Base-by-base conservation (phyloP, 2,797 vertebrate genomes). In the Halcyon smyrnensis region DNA sequence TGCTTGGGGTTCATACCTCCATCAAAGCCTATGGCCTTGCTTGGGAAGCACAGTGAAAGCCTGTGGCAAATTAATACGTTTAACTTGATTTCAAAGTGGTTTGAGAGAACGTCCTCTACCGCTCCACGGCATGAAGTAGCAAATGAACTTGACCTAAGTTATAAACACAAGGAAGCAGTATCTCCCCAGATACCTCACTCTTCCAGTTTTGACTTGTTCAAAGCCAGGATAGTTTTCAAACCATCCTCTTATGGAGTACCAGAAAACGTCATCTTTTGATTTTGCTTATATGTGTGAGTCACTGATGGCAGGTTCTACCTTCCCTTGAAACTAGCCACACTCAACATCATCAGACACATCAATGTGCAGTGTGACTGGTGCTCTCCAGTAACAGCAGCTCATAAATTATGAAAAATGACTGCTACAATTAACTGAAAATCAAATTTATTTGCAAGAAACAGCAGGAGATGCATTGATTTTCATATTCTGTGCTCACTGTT, bases 401-500 rank as follows among this genome's bases (percentile, higher is more conserved):
- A 97, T 97, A 91, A 93, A 93, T 97, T 95, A 97, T 96, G 94
- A 97, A 97, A 97, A 97, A 95, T 90, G 87, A 96, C 96, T 95
- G 92, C 85, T 87, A 91, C 96, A 96, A 97, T 97, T 96, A 97
- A 96, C 97, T 94, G 95, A 97, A 97, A 98, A 97, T 98, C 97
- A 97, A 96, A 98, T 97, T 97, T 97, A 96, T 98, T 98, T 97
- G 97, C 90, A 95, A 93, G 92, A 93, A 97, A 96, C 92, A 97
- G 89, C 88, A 94, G 71, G 76, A 95, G 87, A 95, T 86, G 79
- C 95, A 97, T 93, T 25, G 96, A 97, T 97, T 98, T 98, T 97
- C 97, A 96, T 94, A 96, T 91, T 91, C 90, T 88, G 60, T 83
- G 88, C 87, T 88, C 95, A 92, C 70, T 62, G 87, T 74, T 93